A percentile compares a stretch with the other conserved stretches of the same genome.
Evolutionary conservation across 1,140 invertebrate genomes (phyloP).

Genomic region (Lucilia sericata): DNA sequence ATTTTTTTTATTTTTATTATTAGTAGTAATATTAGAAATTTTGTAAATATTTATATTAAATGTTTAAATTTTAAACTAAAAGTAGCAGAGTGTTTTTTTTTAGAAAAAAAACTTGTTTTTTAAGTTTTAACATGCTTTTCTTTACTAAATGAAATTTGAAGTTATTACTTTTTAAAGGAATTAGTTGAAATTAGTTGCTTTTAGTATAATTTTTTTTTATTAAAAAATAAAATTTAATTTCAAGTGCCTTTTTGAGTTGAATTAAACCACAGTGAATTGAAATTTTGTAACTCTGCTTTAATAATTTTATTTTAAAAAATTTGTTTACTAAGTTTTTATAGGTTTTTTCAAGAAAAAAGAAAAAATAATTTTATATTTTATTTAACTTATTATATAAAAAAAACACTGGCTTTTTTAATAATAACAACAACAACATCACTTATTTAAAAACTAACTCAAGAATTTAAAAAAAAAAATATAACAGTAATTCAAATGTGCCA

Average conservation of each 20-base stretch:
- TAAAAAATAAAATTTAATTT: slow-evolving; percentile 32
- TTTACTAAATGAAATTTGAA: background rate
- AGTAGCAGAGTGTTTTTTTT: background rate
- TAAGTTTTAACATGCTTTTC: background rate
- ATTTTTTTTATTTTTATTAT: background rate
- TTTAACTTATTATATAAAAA: background rate
- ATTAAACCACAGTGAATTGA: background rate
- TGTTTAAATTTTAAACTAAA: background rate
- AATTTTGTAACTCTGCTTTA: slow-evolving; percentile 12
- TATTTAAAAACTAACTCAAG: background rate
- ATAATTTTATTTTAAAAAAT: background rate
- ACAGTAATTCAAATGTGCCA: slow-evolving; percentile 39
- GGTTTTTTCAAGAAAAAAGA: background rate
- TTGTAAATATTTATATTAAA: slow-evolving; percentile 36
- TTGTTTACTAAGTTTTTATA: too few species aligned
- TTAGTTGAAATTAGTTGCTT: background rate
- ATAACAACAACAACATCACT: background rate
- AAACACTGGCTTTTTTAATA: slow-evolving; percentile 20
- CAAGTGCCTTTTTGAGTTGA: slow-evolving; percentile 36
- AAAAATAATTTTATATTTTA: background rate
- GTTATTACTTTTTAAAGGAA: slow-evolving; percentile 3
- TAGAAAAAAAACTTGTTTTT: background rate
- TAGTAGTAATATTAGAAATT: slow-evolving; percentile 12
- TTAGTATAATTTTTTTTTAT: background rate
- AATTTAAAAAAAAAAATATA: background rate